These are phyloP conservation scores for Podiceps cristatus DNA, from an alignment of 2,113 vertebrate species.

Conservation along the genomic window DNA sequence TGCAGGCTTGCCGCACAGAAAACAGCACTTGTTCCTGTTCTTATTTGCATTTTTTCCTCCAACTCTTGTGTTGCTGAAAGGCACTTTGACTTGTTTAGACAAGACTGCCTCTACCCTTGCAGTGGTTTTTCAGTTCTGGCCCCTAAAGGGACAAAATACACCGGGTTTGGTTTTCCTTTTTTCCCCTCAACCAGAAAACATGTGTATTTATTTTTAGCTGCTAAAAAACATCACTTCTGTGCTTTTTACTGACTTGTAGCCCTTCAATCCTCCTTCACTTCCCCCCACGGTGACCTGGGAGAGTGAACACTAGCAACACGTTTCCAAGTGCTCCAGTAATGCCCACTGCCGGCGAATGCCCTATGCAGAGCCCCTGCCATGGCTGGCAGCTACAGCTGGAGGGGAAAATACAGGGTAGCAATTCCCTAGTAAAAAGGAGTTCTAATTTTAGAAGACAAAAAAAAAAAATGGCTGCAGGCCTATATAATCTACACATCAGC, in stretches of 20 bases:
- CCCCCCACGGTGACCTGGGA: not conserved
- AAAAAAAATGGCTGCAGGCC: conserved; percentile 53
- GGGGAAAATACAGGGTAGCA: not conserved
- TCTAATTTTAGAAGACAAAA: conserved; percentile 64
- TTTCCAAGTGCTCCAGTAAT: not conserved
- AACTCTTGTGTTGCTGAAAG: not conserved
- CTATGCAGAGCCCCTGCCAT: not conserved
- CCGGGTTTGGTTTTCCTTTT: not conserved
- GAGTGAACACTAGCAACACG: not conserved
- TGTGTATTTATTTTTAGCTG: not conserved
- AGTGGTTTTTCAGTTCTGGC: not conserved
- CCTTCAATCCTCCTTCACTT: not conserved
- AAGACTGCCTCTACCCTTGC: not conserved
- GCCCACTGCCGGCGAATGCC: not conserved
- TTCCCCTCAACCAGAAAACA: not conserved
- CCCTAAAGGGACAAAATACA: not conserved
- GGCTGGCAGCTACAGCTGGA: not conserved
- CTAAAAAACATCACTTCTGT: not conserved
- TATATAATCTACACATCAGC: conserved; percentile 80
- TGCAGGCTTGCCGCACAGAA: too few relatives aligned
- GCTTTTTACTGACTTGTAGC: not conserved
- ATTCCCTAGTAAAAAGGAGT: not conserved
- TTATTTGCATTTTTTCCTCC: not conserved
- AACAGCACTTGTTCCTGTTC: not conserved
- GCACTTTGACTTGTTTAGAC: not conserved